Evolutionary conservation across 2,797 vertebrate species (phyloP), one percentile per base, ranked within the genome.

Genomic region (Acanthurus leucopareius): DNA sequence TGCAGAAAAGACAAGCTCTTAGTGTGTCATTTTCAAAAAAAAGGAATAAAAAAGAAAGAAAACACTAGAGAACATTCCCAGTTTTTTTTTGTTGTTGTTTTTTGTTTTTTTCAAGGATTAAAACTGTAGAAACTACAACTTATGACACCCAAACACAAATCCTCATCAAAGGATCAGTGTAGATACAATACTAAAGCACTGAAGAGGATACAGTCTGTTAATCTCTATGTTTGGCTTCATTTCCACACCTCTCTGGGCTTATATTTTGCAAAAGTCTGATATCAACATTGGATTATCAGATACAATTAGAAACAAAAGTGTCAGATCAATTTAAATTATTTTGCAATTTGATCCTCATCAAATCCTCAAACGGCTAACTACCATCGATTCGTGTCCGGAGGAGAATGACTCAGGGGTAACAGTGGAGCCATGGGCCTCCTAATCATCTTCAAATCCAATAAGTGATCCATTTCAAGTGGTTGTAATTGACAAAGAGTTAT

Each of bases 391-490:
- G 38, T 13, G 40, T 45, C 75, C 14, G 17, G 10, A 54, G 25
- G 35, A 65, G 67, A 53, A 72, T 60, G 56, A 51, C 47, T 38
- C 38, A 25, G 42, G 19, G 20, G 9, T 49, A 69, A 62, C 65
- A 59, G 16, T 20, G n/a, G 32, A 69, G 42, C 35, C 15, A 7
- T 40, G 56, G 51, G 61, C 35, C 70, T 73, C 66, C n/a, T 62
- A 61, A 87, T 86, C 40, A 65, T 81, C 49, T 73, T 77, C 58
- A 71, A 60, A 82, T 81, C 47, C 66, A 74, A 71, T 83, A 42
- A 32, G 52, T 32, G 38, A 87, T 73, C 42, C 5, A 72, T 73
- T 75, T 62, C 11, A 71, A 68, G 61, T 51, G 54, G 25, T 68
- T 86, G 67, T 66, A 80, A 64, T 61, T 78, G 80, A 83, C 60